Conservation (phyloP, 1,140 invertebrate species). For the Listronotus oregonensis region DNA sequence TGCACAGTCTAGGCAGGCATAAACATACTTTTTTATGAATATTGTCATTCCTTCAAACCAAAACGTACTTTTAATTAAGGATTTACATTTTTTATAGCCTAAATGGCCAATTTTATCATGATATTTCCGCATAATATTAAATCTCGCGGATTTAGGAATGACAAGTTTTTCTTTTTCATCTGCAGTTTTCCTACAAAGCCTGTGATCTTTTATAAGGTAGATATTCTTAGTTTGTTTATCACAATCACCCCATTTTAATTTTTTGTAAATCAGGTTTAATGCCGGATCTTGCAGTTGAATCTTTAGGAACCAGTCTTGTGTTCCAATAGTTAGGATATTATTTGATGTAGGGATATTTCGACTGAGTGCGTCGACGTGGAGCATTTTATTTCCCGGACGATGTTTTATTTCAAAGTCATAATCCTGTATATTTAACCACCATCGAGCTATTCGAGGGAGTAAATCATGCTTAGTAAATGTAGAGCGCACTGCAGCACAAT, state of each 20-base stretch:
- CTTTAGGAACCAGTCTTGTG: not conserved
- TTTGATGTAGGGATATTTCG: not conserved
- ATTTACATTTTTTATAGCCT: not conserved
- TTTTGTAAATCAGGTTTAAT: not conserved
- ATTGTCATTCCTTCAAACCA: constrained; percentile 23
- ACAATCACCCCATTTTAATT: not conserved
- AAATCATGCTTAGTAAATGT: constrained; percentile 41
- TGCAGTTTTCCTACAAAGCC: constrained; percentile 8
- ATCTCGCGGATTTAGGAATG: constrained; percentile 1
- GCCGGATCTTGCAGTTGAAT: constrained; percentile 6
- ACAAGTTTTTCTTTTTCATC: constrained; percentile 2
- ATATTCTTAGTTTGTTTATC: constrained; percentile 10
- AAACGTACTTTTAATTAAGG: constrained; percentile 19
- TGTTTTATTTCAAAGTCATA: constrained; percentile 45
- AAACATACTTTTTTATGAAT: constrained; percentile 32
- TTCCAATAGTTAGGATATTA: not conserved
- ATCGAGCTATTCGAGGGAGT: constrained; percentile 39
- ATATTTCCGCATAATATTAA: constrained; percentile 20
- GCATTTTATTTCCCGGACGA: constrained; percentile 9
- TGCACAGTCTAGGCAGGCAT: constrained; percentile 18
- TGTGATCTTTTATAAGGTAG: not conserved
- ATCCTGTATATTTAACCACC: constrained; percentile 55
- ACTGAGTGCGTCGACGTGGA: constrained; percentile 10
- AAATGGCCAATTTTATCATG: constrained; percentile 31
- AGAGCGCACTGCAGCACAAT: constrained; percentile 43